Percentiles rank a stretch among this genome's conserved stretches.
Conservation (phyloP, 2,797 vertebrate genomes). For the Sebastes kiyomatsui region DNA sequence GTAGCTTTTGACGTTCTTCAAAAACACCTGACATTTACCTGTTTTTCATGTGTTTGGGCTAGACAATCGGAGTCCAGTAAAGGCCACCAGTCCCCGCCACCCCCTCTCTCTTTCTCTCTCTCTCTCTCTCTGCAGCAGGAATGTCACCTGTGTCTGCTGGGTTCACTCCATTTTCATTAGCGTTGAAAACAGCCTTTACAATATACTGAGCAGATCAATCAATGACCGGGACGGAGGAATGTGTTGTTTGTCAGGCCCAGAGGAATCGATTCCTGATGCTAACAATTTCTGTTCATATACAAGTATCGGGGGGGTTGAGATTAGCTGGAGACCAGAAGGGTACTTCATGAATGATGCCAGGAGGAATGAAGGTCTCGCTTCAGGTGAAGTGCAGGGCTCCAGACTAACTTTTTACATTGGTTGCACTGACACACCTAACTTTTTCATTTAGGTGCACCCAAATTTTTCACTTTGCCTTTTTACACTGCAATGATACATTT, state of each 20-base stretch:
- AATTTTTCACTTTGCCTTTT: no score
- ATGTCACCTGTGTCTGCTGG: conserved; percentile 29
- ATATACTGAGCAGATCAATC: conserved; percentile 26
- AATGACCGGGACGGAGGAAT: neutral
- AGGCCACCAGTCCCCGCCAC: conserved; percentile 58
- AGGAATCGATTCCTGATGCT: conserved; percentile 12
- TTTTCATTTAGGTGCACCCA: no score
- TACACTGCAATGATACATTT: no score
- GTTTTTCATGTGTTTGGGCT: conserved; percentile 53
- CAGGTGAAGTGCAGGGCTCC: neutral
- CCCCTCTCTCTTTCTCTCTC: conserved; percentile 15
- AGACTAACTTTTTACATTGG: no score
- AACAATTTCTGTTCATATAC: conserved; percentile 12
- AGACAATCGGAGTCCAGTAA: conserved; percentile 61
- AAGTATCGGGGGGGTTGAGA: neutral
- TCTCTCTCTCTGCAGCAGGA: conserved; percentile 31
- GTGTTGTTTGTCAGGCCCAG: conserved; percentile 3
- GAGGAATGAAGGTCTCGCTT: conserved; percentile 7
- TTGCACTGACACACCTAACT: no score
- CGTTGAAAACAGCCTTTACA: conserved; percentile 27
- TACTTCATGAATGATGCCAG: neutral
- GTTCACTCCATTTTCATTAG: conserved; percentile 27
- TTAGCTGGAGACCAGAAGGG: neutral
- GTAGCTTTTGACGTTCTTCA: conserved; percentile 64
- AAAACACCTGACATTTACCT: conserved; percentile 76